phyloP scores from a whole-genome alignment of 37 sponge, comb jelly and placozoan genomes.

The Diacarnus erythraeanus region DNA sequence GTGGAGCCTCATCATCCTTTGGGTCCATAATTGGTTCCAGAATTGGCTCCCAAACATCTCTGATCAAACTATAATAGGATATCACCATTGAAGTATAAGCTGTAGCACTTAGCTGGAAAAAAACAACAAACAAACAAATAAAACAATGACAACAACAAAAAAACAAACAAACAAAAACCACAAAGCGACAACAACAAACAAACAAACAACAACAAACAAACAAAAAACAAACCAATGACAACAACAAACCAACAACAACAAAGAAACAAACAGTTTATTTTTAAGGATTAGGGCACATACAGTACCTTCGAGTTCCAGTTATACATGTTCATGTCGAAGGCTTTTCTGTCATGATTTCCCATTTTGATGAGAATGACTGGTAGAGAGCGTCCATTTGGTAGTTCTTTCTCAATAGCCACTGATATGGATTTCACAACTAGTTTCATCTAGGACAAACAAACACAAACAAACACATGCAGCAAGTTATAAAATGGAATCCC shows the following conservation, averaged over 20 bases:
- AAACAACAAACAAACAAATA: no score
- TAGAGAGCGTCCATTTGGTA: not conserved
- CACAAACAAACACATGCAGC: not conserved
- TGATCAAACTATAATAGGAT: constrained; percentile 42
- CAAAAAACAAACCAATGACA: no score
- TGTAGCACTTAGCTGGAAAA: constrained; percentile 37
- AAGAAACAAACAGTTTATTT: no score
- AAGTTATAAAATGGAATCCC: not conserved
- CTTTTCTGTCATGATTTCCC: constrained; percentile 34
- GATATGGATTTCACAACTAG: constrained; percentile 3
- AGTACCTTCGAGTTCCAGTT: constrained; percentile 14
- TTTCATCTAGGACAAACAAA: constrained; percentile 18
- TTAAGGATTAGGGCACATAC: not conserved
- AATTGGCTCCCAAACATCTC: constrained; percentile 68
- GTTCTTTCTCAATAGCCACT: constrained; percentile 35
- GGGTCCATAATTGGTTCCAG: constrained; percentile 63
- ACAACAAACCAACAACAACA: no score
- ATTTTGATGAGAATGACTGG: constrained; percentile 36
- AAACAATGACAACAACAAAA: no score
- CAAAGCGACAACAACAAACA: no score
- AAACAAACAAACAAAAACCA: no score
- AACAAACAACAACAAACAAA: no score
- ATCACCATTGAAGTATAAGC: constrained; percentile 30
- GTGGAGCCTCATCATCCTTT: not conserved
- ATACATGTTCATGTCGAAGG: not conserved